Base-by-base conservation (phyloP, 92 coral and sea anemone genomes). In the Epizoanthus illoricatus region DNA sequence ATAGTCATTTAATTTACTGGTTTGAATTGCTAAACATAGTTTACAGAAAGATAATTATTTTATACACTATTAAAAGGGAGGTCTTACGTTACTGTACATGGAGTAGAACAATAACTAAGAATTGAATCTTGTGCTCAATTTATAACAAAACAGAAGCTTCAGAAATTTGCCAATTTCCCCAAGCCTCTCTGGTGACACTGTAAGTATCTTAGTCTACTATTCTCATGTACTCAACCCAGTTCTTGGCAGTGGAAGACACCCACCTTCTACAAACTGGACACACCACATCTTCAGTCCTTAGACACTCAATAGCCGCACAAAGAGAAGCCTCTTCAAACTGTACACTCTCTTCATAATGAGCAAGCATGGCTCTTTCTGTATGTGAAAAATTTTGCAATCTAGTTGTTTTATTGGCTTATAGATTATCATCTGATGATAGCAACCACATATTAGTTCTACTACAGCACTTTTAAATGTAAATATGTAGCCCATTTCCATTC, bases 241-340 rank as follows among this genome's bases (percentile, higher is more conserved):
- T 10, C 10, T 11, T 18, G 33, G 69, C 2, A 18, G 19, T 10
- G 28, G 52, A 5, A 21, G 58, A 9, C 9, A 56, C 79, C 55
- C 68, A 97, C 99, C 90, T 90, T 88, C 87, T 89, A 84, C 99
- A 97, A 24, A 97, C 92, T 62, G 99, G 99, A 43, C 99, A 97
- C 16, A 87, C 81, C 7, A 86, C 89, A 58, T 97, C 98, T 52
- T 97, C 93, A 33, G 98, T 94, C 75, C 84, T 87, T 12, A 97
- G 88, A 76, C 98, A 84, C 73, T 97, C 89, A 70, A 97, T 85
- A 5, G 94, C 97, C 15, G 98, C 97, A 97, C 98, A 97, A 13
- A 97, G 84, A 4, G 92, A 88, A 52, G 94, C 97, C 75, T 97
- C 99, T 83, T 97, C 98, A 90, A 93, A 94, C 83, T 88, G 90